These are phyloP conservation scores for Uloborus diversus DNA, from an alignment of 1,140 invertebrate genomes.

Conservation along the genomic window DNA sequence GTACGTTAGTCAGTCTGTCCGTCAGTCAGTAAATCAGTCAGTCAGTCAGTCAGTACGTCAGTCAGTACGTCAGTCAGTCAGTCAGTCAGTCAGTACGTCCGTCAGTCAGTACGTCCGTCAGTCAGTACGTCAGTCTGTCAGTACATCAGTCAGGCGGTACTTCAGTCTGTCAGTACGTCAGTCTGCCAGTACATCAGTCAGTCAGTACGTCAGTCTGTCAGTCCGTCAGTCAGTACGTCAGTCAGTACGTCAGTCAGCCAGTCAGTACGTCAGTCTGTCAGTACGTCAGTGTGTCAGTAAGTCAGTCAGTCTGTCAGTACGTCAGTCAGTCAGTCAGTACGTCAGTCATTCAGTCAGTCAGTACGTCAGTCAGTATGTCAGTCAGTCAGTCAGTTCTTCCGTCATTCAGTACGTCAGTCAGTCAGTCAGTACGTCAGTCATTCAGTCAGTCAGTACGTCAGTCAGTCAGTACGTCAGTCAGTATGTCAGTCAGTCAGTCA, in stretches of 20 bases:
- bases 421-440: not conserved
- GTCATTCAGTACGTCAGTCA: not conserved
- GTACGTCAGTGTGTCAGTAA: not conserved
- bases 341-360: not conserved
- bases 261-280: not conserved
- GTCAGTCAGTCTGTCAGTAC: not conserved
- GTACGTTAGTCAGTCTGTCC: not conserved
- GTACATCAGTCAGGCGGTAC: not conserved
- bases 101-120: not conserved
- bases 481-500: not conserved
- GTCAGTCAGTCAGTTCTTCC: not conserved
- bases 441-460: not conserved
- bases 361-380: not conserved
- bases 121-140: not conserved
- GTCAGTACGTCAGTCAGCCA: not conserved
- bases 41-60: not conserved
- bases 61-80: not conserved
- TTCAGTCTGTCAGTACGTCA: not conserved
- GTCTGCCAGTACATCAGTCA: not conserved
- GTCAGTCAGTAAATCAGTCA: not conserved
- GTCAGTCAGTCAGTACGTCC: not conserved
- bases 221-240: not conserved
- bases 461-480: not conserved
- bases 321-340: not conserved
- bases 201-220: not conserved